Conservation (phyloP, 2,888 invertebrate genomes). For the Salticus scenicus region DNA sequence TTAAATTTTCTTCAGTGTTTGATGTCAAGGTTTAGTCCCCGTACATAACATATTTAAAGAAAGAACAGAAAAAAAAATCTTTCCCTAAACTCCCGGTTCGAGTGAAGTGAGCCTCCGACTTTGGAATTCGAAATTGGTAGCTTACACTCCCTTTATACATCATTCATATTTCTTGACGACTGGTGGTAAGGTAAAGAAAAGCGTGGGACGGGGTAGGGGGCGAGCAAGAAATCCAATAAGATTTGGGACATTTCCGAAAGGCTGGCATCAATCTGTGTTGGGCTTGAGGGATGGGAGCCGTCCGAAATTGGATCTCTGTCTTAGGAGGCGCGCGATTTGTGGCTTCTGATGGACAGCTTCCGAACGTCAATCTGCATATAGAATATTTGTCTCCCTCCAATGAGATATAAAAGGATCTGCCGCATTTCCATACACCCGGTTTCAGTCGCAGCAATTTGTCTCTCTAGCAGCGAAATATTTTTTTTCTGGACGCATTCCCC, state of each 20-base stretch:
- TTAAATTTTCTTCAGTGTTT: conserved; percentile 23
- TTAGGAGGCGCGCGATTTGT: conserved; percentile 62
- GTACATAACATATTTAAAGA: conserved; percentile 67
- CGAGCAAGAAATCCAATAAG: conserved; percentile 66
- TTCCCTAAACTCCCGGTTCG: conserved; percentile 43
- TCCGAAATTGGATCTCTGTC: conserved; percentile 67
- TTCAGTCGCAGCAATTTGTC: conserved; percentile 56
- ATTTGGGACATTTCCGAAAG: conserved; percentile 65
- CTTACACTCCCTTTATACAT: conserved; percentile 69
- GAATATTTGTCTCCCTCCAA: conserved; percentile 67
- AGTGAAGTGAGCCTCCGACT: conserved; percentile 62
- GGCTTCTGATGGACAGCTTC: conserved; percentile 67
- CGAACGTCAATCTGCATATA: conserved; percentile 70
- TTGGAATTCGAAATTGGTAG: conserved; percentile 68
- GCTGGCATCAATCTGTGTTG: conserved; percentile 57
- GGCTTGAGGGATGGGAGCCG: conserved; percentile 60
- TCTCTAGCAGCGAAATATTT: conserved; percentile 26
- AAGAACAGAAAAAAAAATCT: conserved; percentile 33
- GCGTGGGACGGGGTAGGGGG: not conserved
- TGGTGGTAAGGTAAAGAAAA: conserved; percentile 55
- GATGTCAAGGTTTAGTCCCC: conserved; percentile 50
- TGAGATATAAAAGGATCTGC: conserved; percentile 52
- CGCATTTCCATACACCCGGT: conserved; percentile 64
- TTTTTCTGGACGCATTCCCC: not conserved
- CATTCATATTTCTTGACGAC: conserved; percentile 69